Conservation (phyloP, 2,888 invertebrate species). For the Ferrisia virgata region DNA sequence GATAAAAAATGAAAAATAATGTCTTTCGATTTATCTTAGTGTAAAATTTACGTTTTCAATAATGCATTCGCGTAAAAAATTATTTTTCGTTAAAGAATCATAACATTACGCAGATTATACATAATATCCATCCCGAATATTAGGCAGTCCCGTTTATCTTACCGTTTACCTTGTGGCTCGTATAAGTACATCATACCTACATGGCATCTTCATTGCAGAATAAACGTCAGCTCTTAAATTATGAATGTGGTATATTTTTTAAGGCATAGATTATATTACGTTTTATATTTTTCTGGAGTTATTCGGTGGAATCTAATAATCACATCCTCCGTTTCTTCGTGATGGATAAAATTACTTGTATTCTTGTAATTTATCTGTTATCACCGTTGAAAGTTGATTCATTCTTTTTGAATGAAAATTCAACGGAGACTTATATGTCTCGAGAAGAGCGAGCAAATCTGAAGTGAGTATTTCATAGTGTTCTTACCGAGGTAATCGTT, state of each 20-base stretch:
- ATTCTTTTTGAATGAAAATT: conserved; percentile 32
- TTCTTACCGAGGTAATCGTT: not conserved
- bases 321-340: not conserved
- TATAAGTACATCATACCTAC: not conserved
- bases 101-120: not conserved
- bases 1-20: not conserved
- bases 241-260: not conserved
- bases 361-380: not conserved
- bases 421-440: conserved; percentile 39
- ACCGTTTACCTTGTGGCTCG: not conserved
- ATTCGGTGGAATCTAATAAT: not conserved
- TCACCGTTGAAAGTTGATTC: not conserved
- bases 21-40: not conserved
- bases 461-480: conserved; percentile 17
- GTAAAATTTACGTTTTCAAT: not conserved
- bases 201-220: not conserved
- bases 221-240: not conserved
- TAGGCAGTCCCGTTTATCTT: not conserved
- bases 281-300: not conserved
- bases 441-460: conserved; percentile 15
- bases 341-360: not conserved
- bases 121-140: not conserved
- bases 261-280: not conserved
- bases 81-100: not conserved
- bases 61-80: not conserved